Percentiles rank a stretch among this genome's conserved stretches.
These are phyloP conservation scores for Ictalurus furcatus DNA, from an alignment of 2,113 vertebrate genomes.

Conservation along the genomic window DNA sequence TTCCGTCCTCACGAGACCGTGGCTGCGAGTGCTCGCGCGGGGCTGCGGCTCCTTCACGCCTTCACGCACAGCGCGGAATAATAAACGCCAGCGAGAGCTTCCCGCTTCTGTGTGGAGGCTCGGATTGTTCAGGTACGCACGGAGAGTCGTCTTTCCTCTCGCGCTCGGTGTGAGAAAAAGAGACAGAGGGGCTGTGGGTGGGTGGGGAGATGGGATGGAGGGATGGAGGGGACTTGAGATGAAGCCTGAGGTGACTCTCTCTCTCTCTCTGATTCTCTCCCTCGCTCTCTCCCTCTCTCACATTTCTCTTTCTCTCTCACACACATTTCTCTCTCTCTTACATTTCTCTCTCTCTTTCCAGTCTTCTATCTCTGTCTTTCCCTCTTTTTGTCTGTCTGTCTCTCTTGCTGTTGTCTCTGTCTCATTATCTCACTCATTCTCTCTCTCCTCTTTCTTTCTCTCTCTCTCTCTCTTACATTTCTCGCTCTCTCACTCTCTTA, in stretches of 20 bases:
- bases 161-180: constrained; percentile 20
- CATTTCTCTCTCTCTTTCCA: not conserved
- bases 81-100: not conserved
- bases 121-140: constrained; percentile 64
- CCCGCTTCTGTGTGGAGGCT: not conserved
- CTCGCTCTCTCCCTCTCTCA: not conserved
- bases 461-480: not conserved
- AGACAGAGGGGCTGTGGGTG: constrained; percentile 39
- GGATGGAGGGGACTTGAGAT: constrained; percentile 54
- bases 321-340: too few species aligned
- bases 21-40: not conserved
- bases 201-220: constrained; percentile 46
- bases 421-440: constrained; percentile 34
- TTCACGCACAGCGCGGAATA: not conserved
- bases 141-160: constrained; percentile 49
- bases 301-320: not conserved
- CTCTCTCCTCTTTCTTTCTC: not conserved
- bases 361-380: not conserved
- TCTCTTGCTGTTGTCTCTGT: constrained; percentile 22
- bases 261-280: constrained; percentile 32
- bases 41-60: constrained; percentile 13
- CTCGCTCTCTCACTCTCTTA: not conserved
- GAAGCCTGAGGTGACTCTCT: constrained; percentile 51
- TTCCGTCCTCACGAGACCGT: not conserved
- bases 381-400: not conserved